Evolutionary conservation across 1,140 invertebrate species (phyloP).

Genomic region (Rhopalosiphum padi): DNA sequence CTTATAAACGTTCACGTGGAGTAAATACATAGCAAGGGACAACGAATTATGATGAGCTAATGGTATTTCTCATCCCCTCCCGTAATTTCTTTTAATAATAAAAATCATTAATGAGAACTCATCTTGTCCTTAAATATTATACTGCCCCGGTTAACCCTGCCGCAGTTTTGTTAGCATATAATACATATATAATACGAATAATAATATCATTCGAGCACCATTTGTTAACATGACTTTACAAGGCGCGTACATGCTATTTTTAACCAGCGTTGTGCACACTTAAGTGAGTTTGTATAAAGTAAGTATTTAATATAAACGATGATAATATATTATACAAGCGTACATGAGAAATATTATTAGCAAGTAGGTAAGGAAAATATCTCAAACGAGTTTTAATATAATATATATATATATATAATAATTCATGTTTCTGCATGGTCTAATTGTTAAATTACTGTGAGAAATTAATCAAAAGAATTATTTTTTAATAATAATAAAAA

Average conservation of each 20-base stretch:
- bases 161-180: background rate
- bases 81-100: slow-evolving; percentile 55
- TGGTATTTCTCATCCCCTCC: background rate
- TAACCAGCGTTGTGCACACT: background rate
- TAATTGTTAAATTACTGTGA: background rate
- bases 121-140: background rate
- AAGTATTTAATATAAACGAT: background rate
- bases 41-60: slow-evolving; percentile 32
- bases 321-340: background rate
- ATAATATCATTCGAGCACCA: background rate
- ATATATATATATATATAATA: background rate
- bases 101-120: slow-evolving; percentile 28
- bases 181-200: background rate
- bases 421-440: background rate
- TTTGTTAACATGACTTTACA: background rate
- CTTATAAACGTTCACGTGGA: slow-evolving; percentile 49
- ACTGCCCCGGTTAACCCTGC: background rate
- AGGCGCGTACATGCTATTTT: background rate
- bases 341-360: background rate
- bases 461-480: background rate
- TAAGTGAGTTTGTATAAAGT: background rate
- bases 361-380: background rate
- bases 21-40: background rate
- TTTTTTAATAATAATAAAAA: background rate
- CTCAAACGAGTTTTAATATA: background rate